These are phyloP conservation scores for Adelosebastes latens DNA, from an alignment of 2,797 vertebrate genomes.

Conservation along the genomic window DNA sequence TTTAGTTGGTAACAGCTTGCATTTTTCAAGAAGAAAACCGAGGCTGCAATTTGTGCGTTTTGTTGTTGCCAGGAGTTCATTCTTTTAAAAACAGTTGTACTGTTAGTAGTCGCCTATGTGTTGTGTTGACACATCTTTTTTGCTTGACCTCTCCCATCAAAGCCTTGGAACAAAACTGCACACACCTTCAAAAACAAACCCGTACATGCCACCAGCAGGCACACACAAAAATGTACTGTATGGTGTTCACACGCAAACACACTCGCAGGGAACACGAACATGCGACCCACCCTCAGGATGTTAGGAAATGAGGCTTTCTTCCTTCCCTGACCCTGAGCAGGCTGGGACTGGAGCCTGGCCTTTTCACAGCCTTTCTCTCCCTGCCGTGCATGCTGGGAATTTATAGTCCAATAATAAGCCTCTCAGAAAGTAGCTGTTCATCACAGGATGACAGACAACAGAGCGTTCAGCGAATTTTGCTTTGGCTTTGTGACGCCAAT, in stretches of 20 bases:
- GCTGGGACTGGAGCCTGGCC: slow-evolving; percentile 33
- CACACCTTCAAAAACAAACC: not conserved
- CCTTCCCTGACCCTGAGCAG: slow-evolving; percentile 70
- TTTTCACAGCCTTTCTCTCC: slow-evolving; percentile 40
- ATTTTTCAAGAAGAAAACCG: not conserved
- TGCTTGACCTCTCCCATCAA: not conserved
- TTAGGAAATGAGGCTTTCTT: slow-evolving; percentile 78
- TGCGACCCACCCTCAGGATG: slow-evolving; percentile 78
- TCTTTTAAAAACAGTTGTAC: not conserved
- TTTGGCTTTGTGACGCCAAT: slow-evolving; percentile 23
- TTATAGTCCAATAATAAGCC: slow-evolving; percentile 58
- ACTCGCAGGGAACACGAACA: slow-evolving; percentile 33
- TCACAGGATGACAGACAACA: slow-evolving; percentile 49
- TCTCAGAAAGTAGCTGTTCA: slow-evolving; percentile 49
- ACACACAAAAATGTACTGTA: not conserved
- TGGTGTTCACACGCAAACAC: slow-evolving; percentile 19
- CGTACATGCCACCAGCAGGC: not conserved
- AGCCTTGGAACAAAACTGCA: not conserved
- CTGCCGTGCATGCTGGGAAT: slow-evolving; percentile 46
- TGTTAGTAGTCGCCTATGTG: not conserved
- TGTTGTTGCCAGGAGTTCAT: slow-evolving; percentile 5
- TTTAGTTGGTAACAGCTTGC: slow-evolving; percentile 21
- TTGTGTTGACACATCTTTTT: slow-evolving; percentile 3
- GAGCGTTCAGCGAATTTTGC: slow-evolving; percentile 8
- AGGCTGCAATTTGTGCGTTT: slow-evolving; percentile 1